Evolutionary conservation across 2,113 vertebrate genomes (phyloP).

Genomic region (Cryptoleucopteryx plumbea): DNA sequence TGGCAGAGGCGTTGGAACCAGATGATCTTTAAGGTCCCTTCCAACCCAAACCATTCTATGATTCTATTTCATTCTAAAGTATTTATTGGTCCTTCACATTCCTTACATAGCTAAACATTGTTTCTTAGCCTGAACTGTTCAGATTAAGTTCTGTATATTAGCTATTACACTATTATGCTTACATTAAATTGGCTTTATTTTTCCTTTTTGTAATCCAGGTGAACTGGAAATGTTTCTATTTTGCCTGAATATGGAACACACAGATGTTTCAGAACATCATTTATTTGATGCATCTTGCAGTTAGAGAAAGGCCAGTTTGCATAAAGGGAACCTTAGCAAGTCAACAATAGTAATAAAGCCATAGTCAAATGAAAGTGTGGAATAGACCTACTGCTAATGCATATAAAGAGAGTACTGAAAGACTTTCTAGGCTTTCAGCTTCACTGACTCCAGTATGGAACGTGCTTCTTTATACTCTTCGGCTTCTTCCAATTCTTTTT

Average conservation of each 20-base stretch:
- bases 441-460: slow-evolving; percentile 85
- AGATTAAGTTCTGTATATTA: background rate
- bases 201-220: background rate
- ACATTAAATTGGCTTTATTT: background rate
- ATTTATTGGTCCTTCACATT: background rate
- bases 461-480: slow-evolving; percentile 91
- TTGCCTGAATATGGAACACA: too few species aligned
- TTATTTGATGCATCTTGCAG: too few species aligned
- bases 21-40: background rate
- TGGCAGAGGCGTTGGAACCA: background rate
- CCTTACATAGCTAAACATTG: background rate
- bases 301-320: too few species aligned
- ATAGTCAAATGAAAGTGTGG: too few species aligned
- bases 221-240: background rate
- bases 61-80: background rate
- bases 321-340: too few species aligned
- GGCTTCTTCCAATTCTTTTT: slow-evolving; percentile 86
- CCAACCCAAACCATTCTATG: background rate
- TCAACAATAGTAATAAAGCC: too few species aligned
- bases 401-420: slow-evolving; percentile 36
- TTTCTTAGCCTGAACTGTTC: background rate
- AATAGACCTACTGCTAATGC: too few species aligned
- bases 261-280: too few species aligned
- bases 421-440: slow-evolving; percentile 85
- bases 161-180: background rate